Evolutionary conservation across 2,113 vertebrate genomes (phyloP), one percentile per base, ranked within the genome.

Genomic region (Macheiramphus alcinus): DNA sequence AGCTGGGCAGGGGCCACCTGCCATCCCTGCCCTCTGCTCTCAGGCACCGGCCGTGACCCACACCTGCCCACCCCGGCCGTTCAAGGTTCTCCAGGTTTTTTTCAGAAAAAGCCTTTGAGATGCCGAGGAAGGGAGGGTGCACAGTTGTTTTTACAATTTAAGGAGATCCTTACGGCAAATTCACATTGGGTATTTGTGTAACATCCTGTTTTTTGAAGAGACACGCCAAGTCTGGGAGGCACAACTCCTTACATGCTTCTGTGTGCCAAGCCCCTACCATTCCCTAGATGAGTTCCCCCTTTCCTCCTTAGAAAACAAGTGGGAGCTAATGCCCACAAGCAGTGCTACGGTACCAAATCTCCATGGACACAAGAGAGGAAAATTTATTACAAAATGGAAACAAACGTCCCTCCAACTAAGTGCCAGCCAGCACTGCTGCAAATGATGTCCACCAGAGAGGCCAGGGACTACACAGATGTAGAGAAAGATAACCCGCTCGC

Each of bases 401-500:
- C 27, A 82, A 74, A 62, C 13, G 8, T 79, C 32, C 36, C 42
- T 75, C 48, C 6, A 10, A n/a, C 34, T 48, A 61, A 53, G 40
- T 3, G 2, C n/a, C 13, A 5, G 42, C 48, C 50, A 53, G 25
- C 23, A 3, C 55, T 70, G 47, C 56, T 40, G 52, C 55, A 71
- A 71, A 40, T 6, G 0, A 43, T 25, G 43, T 40, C 56, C 13
- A 6, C 17, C 48, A 48, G 36, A 31, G 48, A 62, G 70, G 43
- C 73, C 48, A 17, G 16, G 8, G 36, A 70, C 70, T 48, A 13
- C 13, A 23, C 6, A 68, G 72, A 16, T 32, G 32, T 13, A 27
- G 70, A 12, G 27, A 48, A 74, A 52, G 65, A 79, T 52, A 63
- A 79, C n/a, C 62, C 0, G 0, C 73, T 89, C 4, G 0, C 52